Base-by-base conservation (phyloP, 2,888 invertebrate genomes). In the Lithophane socia region DNA sequence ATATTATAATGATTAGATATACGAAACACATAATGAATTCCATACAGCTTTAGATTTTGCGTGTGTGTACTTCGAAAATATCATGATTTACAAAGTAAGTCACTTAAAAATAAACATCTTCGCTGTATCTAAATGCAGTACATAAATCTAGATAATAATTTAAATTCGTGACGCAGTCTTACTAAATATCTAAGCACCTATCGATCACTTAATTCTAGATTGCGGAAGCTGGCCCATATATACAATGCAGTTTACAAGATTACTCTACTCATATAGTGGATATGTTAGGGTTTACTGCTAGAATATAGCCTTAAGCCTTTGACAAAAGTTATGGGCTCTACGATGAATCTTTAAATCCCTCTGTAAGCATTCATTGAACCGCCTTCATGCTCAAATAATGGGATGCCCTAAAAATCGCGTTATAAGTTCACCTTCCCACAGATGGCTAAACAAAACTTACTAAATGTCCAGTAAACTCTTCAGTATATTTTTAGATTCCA, bases 111-210 rank as follows among this genome's bases (percentile, higher is more conserved):
- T 73, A 68, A 68, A 72, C 54, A 61, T 54, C 44, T 70, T 77
- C 37, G 71, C 61, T 76, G 79, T 84, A 60, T 72, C 56, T 83
- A 83, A 86, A 88, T 82, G 88, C 88, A 80, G 64, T 79, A 78
- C 56, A 10, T 84, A 81, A 79, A 79, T 86, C 87, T 91, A 89
- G 73, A 73, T 86, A 89, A 91, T 91, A 91, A 94, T 95, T 94
- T 96, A 96, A 96, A 96, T 96, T 96, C 96, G 96, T 94, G 91
- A 93, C 83, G 93, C 96, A 96, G 96, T 96, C 96, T 96, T 95
- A 94, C 90, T 92, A 93, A 91, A 93, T 88, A 92, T 90, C 92
- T 94, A 95, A 95, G 95, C 95, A 95, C 95, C 95, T 95, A 95
- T 93, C 73, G 86, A 87, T 91, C 89, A 91, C 89, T 90, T 92